A percentile compares a stretch with the other conserved stretches of the same genome.
These are phyloP conservation scores for Perca flavescens DNA, from an alignment of 2,113 vertebrate genomes.

Conservation along the genomic window DNA sequence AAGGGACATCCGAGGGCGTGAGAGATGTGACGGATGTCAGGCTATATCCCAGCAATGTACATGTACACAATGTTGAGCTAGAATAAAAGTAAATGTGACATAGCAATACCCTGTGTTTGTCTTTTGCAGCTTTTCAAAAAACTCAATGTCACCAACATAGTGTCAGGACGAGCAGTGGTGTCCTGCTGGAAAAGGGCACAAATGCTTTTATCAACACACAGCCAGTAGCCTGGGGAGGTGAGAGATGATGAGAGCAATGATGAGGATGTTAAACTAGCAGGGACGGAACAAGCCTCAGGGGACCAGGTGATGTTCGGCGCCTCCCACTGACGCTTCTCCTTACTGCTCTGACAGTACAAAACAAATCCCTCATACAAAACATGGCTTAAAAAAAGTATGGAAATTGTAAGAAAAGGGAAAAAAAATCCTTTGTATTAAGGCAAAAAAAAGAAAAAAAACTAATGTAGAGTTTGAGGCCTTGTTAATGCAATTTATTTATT, in stretches of 20 bases:
- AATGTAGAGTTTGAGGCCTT: not conserved
- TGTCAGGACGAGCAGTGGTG: conserved; percentile 8
- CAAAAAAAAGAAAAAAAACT: not conserved
- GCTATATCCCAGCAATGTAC: no score
- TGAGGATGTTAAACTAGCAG: conserved; percentile 54
- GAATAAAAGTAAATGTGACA: not conserved
- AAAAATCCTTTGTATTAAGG: not conserved
- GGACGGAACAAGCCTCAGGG: conserved; percentile 64
- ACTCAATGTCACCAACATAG: conserved; percentile 22
- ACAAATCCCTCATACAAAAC: not conserved
- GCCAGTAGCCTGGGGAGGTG: conserved; percentile 45
- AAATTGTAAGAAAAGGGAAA: not conserved
- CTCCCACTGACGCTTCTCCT: conserved; percentile 38
- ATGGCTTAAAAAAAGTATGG: not conserved
- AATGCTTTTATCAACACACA: conserved; percentile 29
- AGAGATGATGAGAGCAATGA: conserved; percentile 41
- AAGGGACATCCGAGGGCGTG: no score
- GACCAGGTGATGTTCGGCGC: conserved; percentile 55
- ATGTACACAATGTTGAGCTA: no score
- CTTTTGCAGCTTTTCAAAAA: conserved; percentile 32
- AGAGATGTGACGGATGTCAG: no score
- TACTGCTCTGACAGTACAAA: conserved; percentile 1
- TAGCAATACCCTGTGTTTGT: not conserved
- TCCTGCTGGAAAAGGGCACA: conserved; percentile 55
- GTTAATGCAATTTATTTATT: not conserved